Base-by-base conservation (phyloP, 2,113 vertebrate species). In the Chamaetylas fuelleborni region DNA sequence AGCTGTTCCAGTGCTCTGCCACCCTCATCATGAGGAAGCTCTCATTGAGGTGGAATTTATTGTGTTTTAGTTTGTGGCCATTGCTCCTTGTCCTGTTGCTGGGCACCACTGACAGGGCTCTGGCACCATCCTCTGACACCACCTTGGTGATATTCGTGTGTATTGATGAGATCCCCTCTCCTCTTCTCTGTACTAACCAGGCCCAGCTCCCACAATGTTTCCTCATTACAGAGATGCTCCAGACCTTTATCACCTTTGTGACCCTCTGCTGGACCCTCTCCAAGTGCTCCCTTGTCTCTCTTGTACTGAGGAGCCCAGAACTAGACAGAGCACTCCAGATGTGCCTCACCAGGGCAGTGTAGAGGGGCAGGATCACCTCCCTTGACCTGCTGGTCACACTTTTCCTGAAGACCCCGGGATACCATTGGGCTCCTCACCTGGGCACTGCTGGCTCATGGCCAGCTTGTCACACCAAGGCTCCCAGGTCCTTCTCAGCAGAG, bases 31-130 rank as follows among this genome's bases (percentile, higher is more conserved):
- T 3, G 8, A 85, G 19, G 42, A 76, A 66, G 3, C 14, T 36
- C 0, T 0, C 7, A 7, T 6, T 67, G 25, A 60, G 14, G 17
- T 43, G 43, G 53, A 50, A 77, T 20, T 14, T 22, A 23, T 11
- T 26, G 51, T 42, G 53, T 31, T 67, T 51, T 12, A 18, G 2
- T 58, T 43, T 51, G 17, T 43, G 43, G 36, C 31, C 14, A 7
- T 17, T 67, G 31, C 7, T 51, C 20, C 13, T 36, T 0, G 0
- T 17, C 17, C 17, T 22, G 11, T 12, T 34, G 31, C 20, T 58
- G 51, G 10, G 25, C 31, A 50, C 16, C 20, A 17, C 24, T 29
- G 31, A 50, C 25, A 42, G 11, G 43, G 14, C 11, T 66, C 29
- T 12, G 12, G 34, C 43, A 50, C 43, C 25, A 26, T 34, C 25